Evolutionary conservation across 2,797 vertebrate species (phyloP).

Genomic region (Hydrophis major): DNA sequence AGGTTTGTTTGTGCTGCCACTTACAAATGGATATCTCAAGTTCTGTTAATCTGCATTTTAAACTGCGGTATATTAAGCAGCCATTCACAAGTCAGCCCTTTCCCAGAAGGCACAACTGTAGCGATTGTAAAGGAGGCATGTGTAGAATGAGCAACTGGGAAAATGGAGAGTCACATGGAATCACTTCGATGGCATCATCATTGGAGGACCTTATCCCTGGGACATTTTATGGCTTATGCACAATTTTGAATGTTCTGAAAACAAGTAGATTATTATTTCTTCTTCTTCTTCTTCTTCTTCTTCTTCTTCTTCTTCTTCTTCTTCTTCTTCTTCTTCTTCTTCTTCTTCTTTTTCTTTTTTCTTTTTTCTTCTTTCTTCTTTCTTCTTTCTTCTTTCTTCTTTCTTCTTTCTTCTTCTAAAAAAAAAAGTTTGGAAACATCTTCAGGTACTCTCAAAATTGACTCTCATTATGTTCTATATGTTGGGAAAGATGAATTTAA

Average conservation of each 20-base stretch:
- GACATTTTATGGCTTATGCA: neutral
- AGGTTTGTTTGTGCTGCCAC: neutral
- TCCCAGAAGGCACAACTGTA: neutral
- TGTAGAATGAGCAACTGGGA: neutral
- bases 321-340: too few relatives aligned
- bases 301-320: neutral
- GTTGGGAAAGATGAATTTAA: conserved; percentile 59
- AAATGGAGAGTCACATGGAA: neutral
- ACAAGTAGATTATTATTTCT: conserved; percentile 19
- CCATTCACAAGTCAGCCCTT: neutral
- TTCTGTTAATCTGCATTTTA: neutral
- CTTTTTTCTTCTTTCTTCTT: too few relatives aligned
- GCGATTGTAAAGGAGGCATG: neutral
- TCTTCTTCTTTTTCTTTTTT: too few relatives aligned
- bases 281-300: neutral
- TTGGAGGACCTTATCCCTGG: neutral
- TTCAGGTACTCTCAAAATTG: conserved; percentile 6
- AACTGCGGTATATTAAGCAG: neutral
- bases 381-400: too few relatives aligned
- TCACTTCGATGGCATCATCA: neutral
- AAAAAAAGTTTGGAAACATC: neutral
- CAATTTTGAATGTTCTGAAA: neutral
- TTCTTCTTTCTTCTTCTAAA: too few relatives aligned
- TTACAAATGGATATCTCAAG: neutral
- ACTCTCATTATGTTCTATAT: conserved; percentile 55